Conservation (phyloP, 2,888 invertebrate species). For the Brenthis daphne region DNA sequence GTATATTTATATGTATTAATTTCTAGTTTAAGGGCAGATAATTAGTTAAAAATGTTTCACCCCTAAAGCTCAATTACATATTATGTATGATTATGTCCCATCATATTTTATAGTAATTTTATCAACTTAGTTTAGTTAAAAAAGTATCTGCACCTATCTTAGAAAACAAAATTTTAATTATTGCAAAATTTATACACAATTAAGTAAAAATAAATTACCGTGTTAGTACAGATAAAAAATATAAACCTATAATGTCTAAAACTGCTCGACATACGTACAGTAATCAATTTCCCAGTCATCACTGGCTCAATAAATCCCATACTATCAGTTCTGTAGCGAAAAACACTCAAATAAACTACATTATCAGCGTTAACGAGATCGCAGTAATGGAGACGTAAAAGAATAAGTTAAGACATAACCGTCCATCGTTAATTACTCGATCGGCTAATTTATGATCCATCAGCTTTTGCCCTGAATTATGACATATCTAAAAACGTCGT, state of each 20-base stretch:
- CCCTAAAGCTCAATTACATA: too few species aligned
- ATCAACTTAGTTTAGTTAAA: too few species aligned
- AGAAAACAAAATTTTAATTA: too few species aligned
- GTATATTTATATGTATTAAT: too few species aligned
- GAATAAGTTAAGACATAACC: conserved; percentile 31
- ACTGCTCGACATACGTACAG: neutral
- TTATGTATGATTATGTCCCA: too few species aligned
- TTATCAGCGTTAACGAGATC: conserved; percentile 26
- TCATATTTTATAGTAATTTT: too few species aligned
- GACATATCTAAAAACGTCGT: conserved; percentile 17
- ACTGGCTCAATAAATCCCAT: neutral
- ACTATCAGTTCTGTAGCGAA: conserved; percentile 15
- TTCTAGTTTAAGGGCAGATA: too few species aligned
- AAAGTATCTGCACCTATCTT: too few species aligned
- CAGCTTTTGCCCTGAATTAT: conserved; percentile 20
- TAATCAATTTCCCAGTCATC: conserved; percentile 9
- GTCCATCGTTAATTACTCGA: conserved; percentile 30
- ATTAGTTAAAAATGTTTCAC: too few species aligned
- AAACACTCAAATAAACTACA: conserved; percentile 30
- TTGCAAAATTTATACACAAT: too few species aligned
- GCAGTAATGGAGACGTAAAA: conserved; percentile 30
- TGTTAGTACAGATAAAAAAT: neutral
- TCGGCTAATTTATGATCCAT: conserved; percentile 33
- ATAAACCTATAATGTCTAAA: neutral
- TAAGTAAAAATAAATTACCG: too few species aligned